These are phyloP conservation scores for Vidua macroura DNA, from an alignment of 2,113 vertebrate genomes.

Conservation along the genomic window DNA sequence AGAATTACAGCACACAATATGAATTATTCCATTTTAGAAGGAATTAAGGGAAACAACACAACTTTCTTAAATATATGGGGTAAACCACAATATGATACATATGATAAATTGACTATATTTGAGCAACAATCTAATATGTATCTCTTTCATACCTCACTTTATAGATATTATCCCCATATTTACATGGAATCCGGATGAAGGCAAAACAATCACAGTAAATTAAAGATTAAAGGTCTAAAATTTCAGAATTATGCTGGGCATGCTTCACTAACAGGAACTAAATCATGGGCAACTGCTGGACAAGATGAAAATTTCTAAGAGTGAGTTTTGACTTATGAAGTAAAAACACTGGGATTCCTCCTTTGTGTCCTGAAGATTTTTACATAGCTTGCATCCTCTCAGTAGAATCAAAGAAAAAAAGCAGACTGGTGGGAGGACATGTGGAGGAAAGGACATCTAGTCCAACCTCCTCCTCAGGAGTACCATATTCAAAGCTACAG, in stretches of 20 bases:
- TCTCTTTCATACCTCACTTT: background rate
- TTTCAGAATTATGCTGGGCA: background rate
- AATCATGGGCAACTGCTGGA: background rate
- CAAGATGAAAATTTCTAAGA: background rate
- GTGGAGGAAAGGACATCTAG: background rate
- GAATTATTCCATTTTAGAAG: background rate
- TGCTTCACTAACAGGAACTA: background rate
- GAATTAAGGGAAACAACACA: background rate
- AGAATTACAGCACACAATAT: background rate
- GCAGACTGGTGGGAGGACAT: background rate
- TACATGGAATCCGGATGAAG: background rate
- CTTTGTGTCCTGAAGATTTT: background rate
- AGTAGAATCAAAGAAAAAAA: background rate
- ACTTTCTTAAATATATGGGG: background rate
- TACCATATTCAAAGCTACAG: background rate
- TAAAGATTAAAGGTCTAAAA: background rate
- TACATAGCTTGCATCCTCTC: background rate
- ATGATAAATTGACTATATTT: background rate
- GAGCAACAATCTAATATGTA: background rate
- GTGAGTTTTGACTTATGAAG: background rate
- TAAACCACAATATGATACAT: background rate
- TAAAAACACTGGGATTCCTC: background rate
- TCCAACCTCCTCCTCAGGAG: background rate
- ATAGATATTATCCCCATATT: background rate
- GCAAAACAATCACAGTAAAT: background rate